Percentiles rank a stretch among this genome's conserved stretches.
These are phyloP conservation scores for Aphelocoma californica DNA, from an alignment of 2,797 vertebrate genomes.

Conservation along the genomic window DNA sequence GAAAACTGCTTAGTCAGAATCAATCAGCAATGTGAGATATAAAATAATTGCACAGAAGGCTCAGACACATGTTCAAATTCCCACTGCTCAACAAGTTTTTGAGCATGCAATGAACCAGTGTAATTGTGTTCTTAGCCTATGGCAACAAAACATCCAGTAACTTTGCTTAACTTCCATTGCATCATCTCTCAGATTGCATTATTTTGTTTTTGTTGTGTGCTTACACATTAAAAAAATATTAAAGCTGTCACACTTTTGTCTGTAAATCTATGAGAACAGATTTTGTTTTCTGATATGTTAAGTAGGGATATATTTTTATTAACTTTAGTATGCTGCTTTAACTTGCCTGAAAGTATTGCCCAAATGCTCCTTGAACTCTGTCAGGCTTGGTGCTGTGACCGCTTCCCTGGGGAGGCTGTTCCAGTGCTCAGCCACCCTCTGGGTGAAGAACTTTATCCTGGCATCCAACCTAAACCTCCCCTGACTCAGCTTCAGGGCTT, in stretches of 20 bases:
- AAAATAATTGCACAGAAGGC: slow-evolving; percentile 23
- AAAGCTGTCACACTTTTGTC: background rate
- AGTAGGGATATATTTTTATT: background rate
- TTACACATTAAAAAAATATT: background rate
- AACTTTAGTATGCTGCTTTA: background rate
- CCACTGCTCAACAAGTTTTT: background rate
- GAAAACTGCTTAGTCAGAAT: slow-evolving; percentile 20
- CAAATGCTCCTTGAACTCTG: background rate
- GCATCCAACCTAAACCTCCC: background rate
- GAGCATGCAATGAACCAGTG: background rate
- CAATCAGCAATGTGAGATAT: slow-evolving; percentile 9
- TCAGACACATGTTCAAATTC: background rate
- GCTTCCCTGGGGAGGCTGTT: background rate
- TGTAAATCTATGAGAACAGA: background rate
- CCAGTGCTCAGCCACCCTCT: background rate
- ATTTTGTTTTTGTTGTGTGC: background rate
- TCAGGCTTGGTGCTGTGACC: background rate
- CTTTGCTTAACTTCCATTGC: background rate
- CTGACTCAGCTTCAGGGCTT: background rate
- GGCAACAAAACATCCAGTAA: background rate
- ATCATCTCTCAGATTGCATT: background rate
- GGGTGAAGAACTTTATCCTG: background rate
- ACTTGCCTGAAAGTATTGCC: background rate
- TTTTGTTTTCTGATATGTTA: background rate
- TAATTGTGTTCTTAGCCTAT: background rate